Evolutionary conservation across 2,113 vertebrate genomes (phyloP), one percentile per base, ranked within the genome.

Genomic region (Mormoops blainvillei): DNA sequence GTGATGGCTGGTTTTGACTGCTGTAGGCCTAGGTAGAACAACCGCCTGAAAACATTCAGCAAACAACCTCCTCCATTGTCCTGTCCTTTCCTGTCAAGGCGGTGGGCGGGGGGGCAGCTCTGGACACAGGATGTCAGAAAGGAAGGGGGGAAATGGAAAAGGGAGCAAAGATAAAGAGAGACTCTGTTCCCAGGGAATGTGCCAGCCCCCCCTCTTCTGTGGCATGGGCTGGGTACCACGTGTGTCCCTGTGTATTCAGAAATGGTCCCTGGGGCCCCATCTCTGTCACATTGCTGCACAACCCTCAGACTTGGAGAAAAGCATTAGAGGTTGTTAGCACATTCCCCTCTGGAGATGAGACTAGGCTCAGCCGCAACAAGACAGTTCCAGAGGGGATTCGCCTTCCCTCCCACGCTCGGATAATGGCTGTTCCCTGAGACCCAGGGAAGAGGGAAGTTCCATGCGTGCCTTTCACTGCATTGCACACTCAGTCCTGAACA

Each of bases 391-490:
- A 50, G 84, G 81, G 94, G 52, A 58, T 50, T 65, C 45, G 43
- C 73, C 86, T 86, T 14, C 92, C 52, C 67, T 92, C 88, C 14
- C 9, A 0, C n/a, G 88, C 85, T 89, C 74, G 54, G 92, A 13
- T 92, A 89, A 92, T 90, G 91, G 38, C 88, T 96, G 13, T 91
- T 96, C 82, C 95, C 96, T 83, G 48, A 85, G 74, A 74, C 82
- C 92, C 77, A 68, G 81, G 74, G 87, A 93, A 93, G 63, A 91
- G 77, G 38, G 74, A 48, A 83, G 78, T 96, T 82, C 86, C 91
- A 1, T 18, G 14, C 52, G 33, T 48, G 70, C 70, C 82, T 95
- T 10, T 2, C 28, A 31, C 52, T 84, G 5, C 63, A 89, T 87
- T 71, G 67, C n/a, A 78, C 43, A 63, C 58, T 84, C 87, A 67